Percentiles rank a stretch among this genome's conserved stretches.
These are phyloP conservation scores for Gastrophryne carolinensis DNA, from an alignment of 2,797 vertebrate genomes.

Conservation along the genomic window DNA sequence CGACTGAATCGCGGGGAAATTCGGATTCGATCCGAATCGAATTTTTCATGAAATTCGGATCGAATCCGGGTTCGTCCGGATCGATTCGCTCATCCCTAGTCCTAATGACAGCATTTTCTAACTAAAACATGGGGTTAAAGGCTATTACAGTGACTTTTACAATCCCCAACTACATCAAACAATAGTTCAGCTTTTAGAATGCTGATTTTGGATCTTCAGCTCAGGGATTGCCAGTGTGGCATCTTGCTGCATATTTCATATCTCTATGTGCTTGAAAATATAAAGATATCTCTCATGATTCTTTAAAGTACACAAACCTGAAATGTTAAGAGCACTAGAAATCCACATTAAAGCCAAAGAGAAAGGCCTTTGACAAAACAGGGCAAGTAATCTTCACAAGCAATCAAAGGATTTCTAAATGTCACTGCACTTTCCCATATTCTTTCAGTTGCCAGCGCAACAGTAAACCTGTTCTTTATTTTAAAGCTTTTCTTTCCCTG, in stretches of 20 bases:
- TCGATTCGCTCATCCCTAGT: too few species aligned
- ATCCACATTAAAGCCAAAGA: conserved; percentile 21
- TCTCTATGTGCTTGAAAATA: background rate
- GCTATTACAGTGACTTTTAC: too few species aligned
- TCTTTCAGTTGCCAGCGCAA: conserved; percentile 24
- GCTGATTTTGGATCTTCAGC: too few species aligned
- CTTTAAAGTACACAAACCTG: conserved; percentile 31
- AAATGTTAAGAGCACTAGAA: conserved; percentile 5
- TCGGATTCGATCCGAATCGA: too few species aligned
- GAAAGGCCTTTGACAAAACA: conserved; percentile 35
- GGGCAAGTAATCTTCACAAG: conserved; percentile 49
- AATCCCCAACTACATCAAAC: too few species aligned
- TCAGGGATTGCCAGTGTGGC: background rate
- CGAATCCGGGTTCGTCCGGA: too few species aligned
- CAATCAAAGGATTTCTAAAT: conserved; percentile 53
- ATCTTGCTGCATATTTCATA: background rate
- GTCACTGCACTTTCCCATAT: conserved; percentile 52
- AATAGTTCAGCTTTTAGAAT: too few species aligned
- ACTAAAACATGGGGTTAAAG: too few species aligned
- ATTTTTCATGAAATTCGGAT: too few species aligned
- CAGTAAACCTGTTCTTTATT: conserved; percentile 43
- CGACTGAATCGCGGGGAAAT: too few species aligned
- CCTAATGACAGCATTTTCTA: too few species aligned
- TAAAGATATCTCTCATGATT: background rate
- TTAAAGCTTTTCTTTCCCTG: conserved; percentile 22